Base-by-base conservation (phyloP, 1,140 invertebrate species). In the Nautilus pompilius region DNA sequence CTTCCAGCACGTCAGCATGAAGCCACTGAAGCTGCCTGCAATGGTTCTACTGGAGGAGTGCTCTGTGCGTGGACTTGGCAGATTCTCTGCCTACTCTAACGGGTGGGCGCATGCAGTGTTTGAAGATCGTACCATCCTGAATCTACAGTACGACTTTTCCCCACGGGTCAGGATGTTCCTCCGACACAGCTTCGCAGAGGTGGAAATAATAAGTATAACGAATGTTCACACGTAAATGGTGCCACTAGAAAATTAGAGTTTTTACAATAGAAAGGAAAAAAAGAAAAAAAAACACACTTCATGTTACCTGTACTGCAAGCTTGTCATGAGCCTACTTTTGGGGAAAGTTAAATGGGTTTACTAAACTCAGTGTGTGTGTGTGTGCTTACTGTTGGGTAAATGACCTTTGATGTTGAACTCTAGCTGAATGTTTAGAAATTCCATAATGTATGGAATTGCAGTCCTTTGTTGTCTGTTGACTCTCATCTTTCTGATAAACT, bases 11-110 rank as follows among this genome's bases (percentile, higher is more conserved):
- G n/a, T n/a, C n/a, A n/a, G n/a, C n/a, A n/a, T n/a, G n/a, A n/a
- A n/a, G n/a, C n/a, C n/a, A n/a, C n/a, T n/a, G n/a, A n/a, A n/a
- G n/a, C n/a, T n/a, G n/a, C n/a, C n/a, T n/a, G n/a, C 72, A 29
- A 17, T 69, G 51, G 58, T 62, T 6, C n/a, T 74, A 20, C 58
- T 75, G 22, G 73, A 75, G 33, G 75, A 77, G 60, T 68, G 65
- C 60, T 6, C 15, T 10, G 70, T 76, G 2, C 54, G 61, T 26
- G 69, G 69, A 0, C 62, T 68, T 29, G 75, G 75, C 3, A 66
- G 65, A 28, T 77, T 77, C 62, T 62, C 62, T 5, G 73, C 75
- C 33, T 68, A 71, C 41, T 70, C 72, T 17, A 76, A 73, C 48
- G 75, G 75, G 15, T 57, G 71, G 55, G 63, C 76, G 13, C 46